Base-by-base conservation (phyloP, 2,113 vertebrate genomes). In the Merops nubicus region DNA sequence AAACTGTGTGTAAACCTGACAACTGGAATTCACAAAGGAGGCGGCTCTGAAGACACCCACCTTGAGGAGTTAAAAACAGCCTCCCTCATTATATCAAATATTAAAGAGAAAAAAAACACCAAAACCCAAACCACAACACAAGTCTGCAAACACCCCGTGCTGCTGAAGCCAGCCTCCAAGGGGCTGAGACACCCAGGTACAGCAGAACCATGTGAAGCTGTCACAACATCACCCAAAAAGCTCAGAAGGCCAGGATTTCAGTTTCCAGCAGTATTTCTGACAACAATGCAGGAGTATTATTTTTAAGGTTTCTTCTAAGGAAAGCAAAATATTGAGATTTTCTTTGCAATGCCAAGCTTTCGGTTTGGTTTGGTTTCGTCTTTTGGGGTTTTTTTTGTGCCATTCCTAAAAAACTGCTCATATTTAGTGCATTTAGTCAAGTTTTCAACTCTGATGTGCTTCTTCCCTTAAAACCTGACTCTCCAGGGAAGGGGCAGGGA, bases 271-370 rank as follows among this genome's bases (percentile, higher is more conserved):
- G n/a, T n/a, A n/a, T n/a, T n/a, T n/a, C n/a, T n/a, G n/a, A n/a
- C n/a, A n/a, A n/a, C n/a, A n/a, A n/a, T n/a, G n/a, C n/a, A n/a
- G n/a, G n/a, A n/a, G n/a, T n/a, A n/a, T n/a, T n/a, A n/a, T n/a
- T n/a, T n/a, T n/a, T n/a, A n/a, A n/a, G n/a, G 26, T 13, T 60
- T 43, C 54, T 28, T 11, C 0, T 31, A 68, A 79, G 47, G 31
- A 60, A 92, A 94, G 68, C 21, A 69, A 85, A 91, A 94, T 65
- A 75, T 73, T 88, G 79, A 89, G 67, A 62, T 85, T 80, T 85
- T 51, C 72, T 83, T 26, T 0, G 3, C 0, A 0, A 23, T n/a
- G 94, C 95, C 95, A 97, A 92, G 81, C 54, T 73, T 10, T 40
- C n/a, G n/a, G n/a, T n/a, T n/a, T n/a, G n/a, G n/a, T n/a, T n/a